Evolutionary conservation across 2,113 vertebrate genomes (phyloP).

Genomic region (Ceyx cyanopectus): DNA sequence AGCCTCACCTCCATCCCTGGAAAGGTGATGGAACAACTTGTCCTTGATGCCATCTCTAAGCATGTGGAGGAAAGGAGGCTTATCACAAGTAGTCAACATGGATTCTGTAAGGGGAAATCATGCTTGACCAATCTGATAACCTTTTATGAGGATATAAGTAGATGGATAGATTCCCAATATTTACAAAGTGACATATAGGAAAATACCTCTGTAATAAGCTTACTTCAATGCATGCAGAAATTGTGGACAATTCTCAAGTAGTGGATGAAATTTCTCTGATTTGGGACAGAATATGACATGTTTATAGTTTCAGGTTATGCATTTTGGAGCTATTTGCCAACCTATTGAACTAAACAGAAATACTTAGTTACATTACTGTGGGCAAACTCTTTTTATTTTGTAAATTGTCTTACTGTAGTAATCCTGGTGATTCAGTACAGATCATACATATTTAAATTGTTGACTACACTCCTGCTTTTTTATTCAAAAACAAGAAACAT

Average conservation of each 20-base stretch:
- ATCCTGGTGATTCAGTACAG: neutral
- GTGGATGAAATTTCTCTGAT: neutral
- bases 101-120: no score
- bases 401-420: neutral
- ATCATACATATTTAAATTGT: neutral
- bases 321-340: neutral
- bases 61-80: no score
- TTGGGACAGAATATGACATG: neutral
- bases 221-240: neutral
- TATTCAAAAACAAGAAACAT: neutral
- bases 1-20: no score
- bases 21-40: no score
- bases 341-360: neutral
- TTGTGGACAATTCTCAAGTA: neutral
- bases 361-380: neutral
- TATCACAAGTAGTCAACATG: no score
- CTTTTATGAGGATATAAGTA: no score
- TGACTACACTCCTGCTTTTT: neutral
- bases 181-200: neutral
- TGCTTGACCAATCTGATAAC: no score
- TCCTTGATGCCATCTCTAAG: no score
- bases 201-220: neutral
- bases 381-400: neutral
- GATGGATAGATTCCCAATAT: neutral
- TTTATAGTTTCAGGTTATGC: neutral